A percentile compares a stretch with the other conserved stretches of the same genome.
phyloP scores from a whole-genome alignment of 1,140 invertebrate species.

The Acromyrmex echinatior region DNA sequence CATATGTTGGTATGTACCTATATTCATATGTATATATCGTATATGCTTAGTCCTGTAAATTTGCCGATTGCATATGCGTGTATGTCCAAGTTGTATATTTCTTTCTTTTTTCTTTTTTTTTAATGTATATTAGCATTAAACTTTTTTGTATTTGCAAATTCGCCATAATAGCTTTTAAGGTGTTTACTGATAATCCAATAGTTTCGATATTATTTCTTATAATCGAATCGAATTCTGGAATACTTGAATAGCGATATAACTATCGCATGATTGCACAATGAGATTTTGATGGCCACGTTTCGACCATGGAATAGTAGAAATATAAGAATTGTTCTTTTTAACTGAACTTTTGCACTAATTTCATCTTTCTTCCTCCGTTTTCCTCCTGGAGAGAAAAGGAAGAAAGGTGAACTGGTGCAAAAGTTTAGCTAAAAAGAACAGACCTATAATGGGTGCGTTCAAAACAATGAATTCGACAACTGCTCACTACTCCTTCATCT shows the following conservation, averaged over 20 bases:
- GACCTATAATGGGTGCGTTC: no score
- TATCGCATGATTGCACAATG: neutral
- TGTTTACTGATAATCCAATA: neutral
- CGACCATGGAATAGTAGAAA: no score
- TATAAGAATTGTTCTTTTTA: no score
- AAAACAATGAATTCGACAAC: no score
- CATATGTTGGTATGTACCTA: neutral
- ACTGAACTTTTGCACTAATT: no score
- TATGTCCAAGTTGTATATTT: neutral
- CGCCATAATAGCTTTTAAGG: neutral
- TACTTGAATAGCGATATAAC: neutral
- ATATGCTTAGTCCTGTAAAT: neutral
- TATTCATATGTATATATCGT: neutral
- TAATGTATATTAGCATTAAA: neutral
- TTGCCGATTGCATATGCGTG: neutral
- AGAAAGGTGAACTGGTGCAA: no score
- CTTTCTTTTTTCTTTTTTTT: neutral
- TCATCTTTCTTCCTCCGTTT: no score
- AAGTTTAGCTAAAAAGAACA: no score
- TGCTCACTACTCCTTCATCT: no score
- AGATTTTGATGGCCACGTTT: no score
- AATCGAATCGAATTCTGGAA: neutral
- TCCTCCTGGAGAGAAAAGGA: no score
- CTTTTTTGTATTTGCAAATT: neutral
- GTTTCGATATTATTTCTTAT: neutral